A percentile compares a stretch with the other conserved stretches of the same genome.
phyloP scores from a whole-genome alignment of 2,888 invertebrate species.

The Encarsia formosa region DNA sequence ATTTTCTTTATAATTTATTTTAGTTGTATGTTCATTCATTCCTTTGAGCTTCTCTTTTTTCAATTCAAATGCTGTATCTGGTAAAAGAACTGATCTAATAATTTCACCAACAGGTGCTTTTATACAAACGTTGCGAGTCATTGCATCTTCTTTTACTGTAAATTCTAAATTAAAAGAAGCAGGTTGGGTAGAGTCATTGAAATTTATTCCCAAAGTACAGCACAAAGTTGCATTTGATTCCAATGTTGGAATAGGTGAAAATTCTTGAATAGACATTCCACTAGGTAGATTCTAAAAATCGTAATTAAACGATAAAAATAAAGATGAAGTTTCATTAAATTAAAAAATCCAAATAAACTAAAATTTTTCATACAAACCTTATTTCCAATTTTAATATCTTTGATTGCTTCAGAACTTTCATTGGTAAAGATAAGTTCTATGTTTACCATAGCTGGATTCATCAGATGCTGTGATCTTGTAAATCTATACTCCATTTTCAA shows the following conservation, averaged over 20 bases:
- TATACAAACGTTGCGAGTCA: slow-evolving; percentile 55
- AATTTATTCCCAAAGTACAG: slow-evolving; percentile 79
- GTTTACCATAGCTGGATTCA: slow-evolving; percentile 76
- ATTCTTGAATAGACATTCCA: slow-evolving; percentile 73
- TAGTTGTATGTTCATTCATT: slow-evolving; percentile 79
- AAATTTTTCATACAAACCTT: slow-evolving; percentile 57
- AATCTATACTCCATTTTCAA: slow-evolving; percentile 65
- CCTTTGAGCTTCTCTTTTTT: slow-evolving; percentile 79
- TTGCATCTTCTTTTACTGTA: slow-evolving; percentile 47
- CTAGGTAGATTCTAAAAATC: slow-evolving; percentile 64
- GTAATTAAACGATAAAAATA: too few relatives aligned
- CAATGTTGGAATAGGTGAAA: slow-evolving; percentile 64
- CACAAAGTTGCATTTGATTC: slow-evolving; percentile 62
- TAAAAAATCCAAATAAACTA: slow-evolving; percentile 2
- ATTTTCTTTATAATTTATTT: slow-evolving; percentile 51
- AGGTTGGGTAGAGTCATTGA: slow-evolving; percentile 88
- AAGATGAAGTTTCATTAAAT: slow-evolving; percentile 9
- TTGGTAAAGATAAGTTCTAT: slow-evolving; percentile 79
- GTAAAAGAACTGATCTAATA: slow-evolving; percentile 73
- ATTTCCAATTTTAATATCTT: slow-evolving; percentile 65
- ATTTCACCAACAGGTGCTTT: slow-evolving; percentile 86
- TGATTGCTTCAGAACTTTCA: slow-evolving; percentile 61
- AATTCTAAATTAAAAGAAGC: slow-evolving; percentile 74
- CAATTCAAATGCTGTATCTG: slow-evolving; percentile 64
- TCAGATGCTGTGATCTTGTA: slow-evolving; percentile 75